Conservation (phyloP, 2,113 vertebrate species). For the Peucedramus taeniatus region DNA sequence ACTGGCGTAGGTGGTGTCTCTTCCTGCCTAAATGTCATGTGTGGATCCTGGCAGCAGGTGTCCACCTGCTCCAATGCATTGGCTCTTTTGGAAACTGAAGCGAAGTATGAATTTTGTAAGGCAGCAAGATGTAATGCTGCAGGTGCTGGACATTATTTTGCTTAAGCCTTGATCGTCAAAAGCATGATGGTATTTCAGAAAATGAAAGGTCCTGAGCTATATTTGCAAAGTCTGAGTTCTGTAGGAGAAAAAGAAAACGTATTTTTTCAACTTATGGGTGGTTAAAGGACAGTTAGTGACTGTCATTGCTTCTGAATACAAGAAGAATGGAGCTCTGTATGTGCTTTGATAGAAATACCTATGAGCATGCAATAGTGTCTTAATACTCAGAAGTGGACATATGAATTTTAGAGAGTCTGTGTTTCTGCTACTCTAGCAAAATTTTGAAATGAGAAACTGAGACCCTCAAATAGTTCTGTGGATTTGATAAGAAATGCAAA, state of each 20-base stretch:
- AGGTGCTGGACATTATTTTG: not conserved
- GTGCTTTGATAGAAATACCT: not conserved
- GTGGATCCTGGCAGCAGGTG: not conserved
- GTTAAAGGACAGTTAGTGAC: not conserved
- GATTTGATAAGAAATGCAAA: not conserved
- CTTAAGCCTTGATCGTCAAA: fast-evolving
- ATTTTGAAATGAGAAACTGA: not conserved
- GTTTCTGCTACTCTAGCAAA: not conserved
- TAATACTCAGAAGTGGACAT: not conserved
- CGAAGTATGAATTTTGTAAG: not conserved
- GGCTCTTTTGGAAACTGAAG: not conserved
- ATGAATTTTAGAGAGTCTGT: not conserved
- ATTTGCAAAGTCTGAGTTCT: not conserved
- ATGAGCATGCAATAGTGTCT: not conserved
- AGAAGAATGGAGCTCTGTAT: not conserved
- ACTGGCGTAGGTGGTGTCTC: not conserved
- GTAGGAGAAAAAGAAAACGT: not conserved
- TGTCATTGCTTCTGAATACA: not conserved
- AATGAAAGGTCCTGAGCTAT: not conserved
- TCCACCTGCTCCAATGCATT: not conserved
- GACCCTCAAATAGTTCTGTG: not conserved
- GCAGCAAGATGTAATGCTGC: not conserved
- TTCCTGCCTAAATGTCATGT: not conserved
- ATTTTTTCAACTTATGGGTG: not conserved
- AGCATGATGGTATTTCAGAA: not conserved